Conservation (phyloP, 2,797 vertebrate genomes). For the Alfaro cultratus region DNA sequence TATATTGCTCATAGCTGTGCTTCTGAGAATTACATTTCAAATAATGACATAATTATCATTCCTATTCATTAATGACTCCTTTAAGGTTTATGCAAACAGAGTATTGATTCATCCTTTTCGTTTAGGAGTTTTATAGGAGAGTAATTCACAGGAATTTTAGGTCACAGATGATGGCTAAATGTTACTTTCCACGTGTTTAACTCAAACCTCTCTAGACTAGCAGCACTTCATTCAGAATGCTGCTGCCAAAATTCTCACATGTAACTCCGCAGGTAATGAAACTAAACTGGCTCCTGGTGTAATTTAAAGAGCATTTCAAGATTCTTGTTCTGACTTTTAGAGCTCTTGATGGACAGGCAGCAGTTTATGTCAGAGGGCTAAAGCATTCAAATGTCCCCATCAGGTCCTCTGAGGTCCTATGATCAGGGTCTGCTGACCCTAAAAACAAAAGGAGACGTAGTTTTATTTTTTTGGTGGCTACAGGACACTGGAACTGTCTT, state of each 20-base stretch:
- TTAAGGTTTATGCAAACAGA: not conserved
- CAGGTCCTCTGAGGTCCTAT: not conserved
- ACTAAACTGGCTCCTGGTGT: not conserved
- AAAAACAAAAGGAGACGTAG: not conserved
- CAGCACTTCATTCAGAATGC: not conserved
- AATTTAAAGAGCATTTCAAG: not conserved
- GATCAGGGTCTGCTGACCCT: not conserved
- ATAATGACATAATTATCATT: not conserved
- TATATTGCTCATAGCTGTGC: not conserved
- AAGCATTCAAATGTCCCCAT: not conserved
- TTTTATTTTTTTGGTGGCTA: not conserved
- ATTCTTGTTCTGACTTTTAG: not conserved
- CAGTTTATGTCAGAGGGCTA: not conserved
- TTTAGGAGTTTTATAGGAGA: not conserved
- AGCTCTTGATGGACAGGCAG: not conserved
- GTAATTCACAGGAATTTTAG: not conserved
- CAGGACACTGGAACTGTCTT: not conserved
- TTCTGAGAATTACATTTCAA: not conserved
- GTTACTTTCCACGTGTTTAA: not conserved
- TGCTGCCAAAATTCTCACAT: not conserved
- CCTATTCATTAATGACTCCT: not conserved
- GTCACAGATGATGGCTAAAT: not conserved
- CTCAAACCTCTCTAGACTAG: not conserved
- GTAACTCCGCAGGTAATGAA: not conserved
- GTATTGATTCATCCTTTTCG: not conserved